These are phyloP conservation scores for Acanthosepion lycidas DNA, from an alignment of 2,888 invertebrate genomes.

Conservation along the genomic window DNA sequence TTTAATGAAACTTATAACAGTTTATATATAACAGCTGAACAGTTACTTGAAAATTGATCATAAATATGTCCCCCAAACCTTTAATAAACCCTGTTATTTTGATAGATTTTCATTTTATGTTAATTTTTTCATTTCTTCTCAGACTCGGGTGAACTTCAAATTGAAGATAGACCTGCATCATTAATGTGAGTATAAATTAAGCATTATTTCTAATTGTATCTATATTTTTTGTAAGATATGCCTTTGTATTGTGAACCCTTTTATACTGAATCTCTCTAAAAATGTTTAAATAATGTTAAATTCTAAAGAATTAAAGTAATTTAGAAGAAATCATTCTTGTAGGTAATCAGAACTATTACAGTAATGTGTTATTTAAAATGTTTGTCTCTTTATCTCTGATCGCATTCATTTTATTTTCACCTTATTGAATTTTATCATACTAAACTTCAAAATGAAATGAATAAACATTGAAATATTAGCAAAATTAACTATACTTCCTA, in stretches of 20 bases:
- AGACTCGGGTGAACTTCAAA: neutral
- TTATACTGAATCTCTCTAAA: neutral
- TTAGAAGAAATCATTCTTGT: too few species aligned
- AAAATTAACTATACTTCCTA: too few species aligned
- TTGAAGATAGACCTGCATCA: neutral
- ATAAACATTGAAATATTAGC: too few species aligned
- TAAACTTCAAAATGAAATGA: too few species aligned
- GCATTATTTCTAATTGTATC: neutral
- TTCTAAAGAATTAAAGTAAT: too few species aligned
- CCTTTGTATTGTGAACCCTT: neutral
- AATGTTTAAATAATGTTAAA: neutral
- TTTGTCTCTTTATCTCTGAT: neutral
- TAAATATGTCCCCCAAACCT: too few species aligned
- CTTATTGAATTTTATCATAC: too few species aligned
- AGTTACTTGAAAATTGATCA: too few species aligned
- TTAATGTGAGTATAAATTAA: neutral
- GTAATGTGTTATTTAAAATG: neutral
- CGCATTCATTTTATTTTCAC: neutral
- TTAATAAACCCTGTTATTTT: too few species aligned
- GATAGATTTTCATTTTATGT: neutral
- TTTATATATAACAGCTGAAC: too few species aligned
- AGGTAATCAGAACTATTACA: too few species aligned
- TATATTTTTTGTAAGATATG: neutral
- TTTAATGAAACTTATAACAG: too few species aligned
- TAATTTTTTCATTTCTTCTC: neutral